A percentile compares a stretch with the other conserved stretches of the same genome.
Evolutionary conservation across 2,113 vertebrate genomes (phyloP).

Genomic region (Promerops cafer): DNA sequence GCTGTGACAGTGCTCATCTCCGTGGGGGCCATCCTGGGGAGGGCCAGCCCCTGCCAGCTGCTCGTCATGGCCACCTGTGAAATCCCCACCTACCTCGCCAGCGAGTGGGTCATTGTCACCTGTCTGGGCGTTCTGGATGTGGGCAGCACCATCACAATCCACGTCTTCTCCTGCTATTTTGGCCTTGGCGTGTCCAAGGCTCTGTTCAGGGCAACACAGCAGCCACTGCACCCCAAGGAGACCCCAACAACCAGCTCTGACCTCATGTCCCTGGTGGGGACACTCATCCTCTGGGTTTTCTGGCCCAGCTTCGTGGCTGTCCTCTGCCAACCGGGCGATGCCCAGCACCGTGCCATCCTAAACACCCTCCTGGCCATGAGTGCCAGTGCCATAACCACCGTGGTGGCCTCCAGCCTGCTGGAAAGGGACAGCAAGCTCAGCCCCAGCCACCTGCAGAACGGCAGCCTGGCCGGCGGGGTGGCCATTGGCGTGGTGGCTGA

Average conservation of each 20-base stretch:
- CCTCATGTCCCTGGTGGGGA: conserved; percentile 76
- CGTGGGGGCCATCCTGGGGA: conserved; percentile 77
- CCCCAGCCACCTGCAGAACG: conserved; percentile 79
- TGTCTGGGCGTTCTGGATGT: conserved; percentile 76
- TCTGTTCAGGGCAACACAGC: conserved; percentile 64
- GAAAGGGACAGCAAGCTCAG: conserved; percentile 74
- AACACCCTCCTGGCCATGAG: conserved; percentile 79
- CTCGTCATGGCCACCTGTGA: conserved; percentile 78
- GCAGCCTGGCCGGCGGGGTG: conserved; percentile 80
- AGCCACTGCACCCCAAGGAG: conserved; percentile 62
- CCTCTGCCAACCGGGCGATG: conserved; percentile 65
- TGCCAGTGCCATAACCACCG: conserved; percentile 66
- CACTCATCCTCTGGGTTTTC: conserved; percentile 84
- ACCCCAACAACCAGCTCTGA: conserved; percentile 72
- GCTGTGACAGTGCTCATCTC: conserved; percentile 83
- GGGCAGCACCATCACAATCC: conserved; percentile 81
- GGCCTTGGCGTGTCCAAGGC: conserved; percentile 77
- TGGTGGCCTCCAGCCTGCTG: conserved; percentile 72
- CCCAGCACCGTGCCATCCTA: conserved; percentile 75
- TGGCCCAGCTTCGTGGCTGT: conserved; percentile 81
- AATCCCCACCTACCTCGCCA: conserved; percentile 72
- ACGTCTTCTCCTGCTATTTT: conserved; percentile 85
- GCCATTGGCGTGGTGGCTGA: conserved; percentile 76
- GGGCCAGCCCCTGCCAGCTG: conserved; percentile 80
- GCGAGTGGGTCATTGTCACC: conserved; percentile 73